phyloP scores from a whole-genome alignment of 2,888 invertebrate species.

The Desoria tigrina region DNA sequence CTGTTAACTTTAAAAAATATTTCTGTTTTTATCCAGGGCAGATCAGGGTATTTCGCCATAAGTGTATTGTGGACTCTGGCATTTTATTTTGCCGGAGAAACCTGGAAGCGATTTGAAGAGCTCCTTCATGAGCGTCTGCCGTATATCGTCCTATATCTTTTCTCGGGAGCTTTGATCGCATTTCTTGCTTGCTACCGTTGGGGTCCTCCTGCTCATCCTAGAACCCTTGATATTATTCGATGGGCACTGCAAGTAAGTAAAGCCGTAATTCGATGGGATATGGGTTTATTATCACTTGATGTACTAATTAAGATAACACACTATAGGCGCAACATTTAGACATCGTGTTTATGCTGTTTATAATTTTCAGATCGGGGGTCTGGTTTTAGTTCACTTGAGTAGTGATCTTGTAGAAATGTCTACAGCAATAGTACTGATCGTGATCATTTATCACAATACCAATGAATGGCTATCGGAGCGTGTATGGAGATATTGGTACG shows the following conservation, averaged over 20 bases:
- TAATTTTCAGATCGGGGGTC: slow-evolving; percentile 64
- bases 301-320: too few species aligned
- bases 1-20: slow-evolving; percentile 29
- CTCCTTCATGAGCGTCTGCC: slow-evolving; percentile 71
- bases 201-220: slow-evolving; percentile 80
- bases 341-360: slow-evolving; percentile 6
- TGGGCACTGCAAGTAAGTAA: slow-evolving; percentile 77
- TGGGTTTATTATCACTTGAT: too few species aligned
- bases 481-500: slow-evolving; percentile 67
- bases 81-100: slow-evolving; percentile 72
- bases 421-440: slow-evolving; percentile 66
- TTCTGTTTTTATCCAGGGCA: slow-evolving; percentile 64
- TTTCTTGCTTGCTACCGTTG: slow-evolving; percentile 85
- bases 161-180: slow-evolving; percentile 67
- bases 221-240: slow-evolving; percentile 82
- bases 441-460: slow-evolving; percentile 67
- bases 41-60: slow-evolving; percentile 75
- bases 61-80: slow-evolving; percentile 80
- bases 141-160: slow-evolving; percentile 74
- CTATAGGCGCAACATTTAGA: slow-evolving; percentile 18
- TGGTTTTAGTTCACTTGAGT: slow-evolving; percentile 73
- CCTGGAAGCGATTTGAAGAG: slow-evolving; percentile 74
- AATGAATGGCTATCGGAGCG: slow-evolving; percentile 63
- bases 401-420: slow-evolving; percentile 80
- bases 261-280: too few species aligned